Base-by-base conservation (phyloP, 1,140 invertebrate genomes). In the Nixonia krombeini region DNA sequence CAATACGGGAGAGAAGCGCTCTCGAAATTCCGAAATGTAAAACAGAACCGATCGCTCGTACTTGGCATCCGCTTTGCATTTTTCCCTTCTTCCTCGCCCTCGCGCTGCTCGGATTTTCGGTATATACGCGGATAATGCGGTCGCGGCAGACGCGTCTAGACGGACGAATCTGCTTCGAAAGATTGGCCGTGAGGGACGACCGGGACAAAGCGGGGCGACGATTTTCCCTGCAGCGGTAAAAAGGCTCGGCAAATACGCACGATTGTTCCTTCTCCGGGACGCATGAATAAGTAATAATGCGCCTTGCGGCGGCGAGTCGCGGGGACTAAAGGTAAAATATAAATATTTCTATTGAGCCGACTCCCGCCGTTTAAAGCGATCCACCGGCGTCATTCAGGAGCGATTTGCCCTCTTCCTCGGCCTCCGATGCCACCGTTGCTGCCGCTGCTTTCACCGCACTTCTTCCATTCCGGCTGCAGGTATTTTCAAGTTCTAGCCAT, bases 211-310 rank as follows among this genome's bases (percentile, higher is more conserved):
- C n/a, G 29, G 18, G 31, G 33, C 29, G 46, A 40, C 33, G 33
- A 58, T 26, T 41, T 12, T 2, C 25, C 15, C 21, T n/a, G 33
- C 56, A 55, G 61, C 62, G 61, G 70, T 78, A 70, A 75, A 80
- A 76, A 72, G 73, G 64, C 45, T 66, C 57, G 64, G 78, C 72
- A 79, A 82, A 81, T 79, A 75, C 72, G 53, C 44, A 42, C 56
- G 56, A 82, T 82, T 82, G 79, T 82, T 81, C 75, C 66, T 67
- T 78, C 74, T 73, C 80, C 78, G 73, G 78, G 73, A 66, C 69
- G 62, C 74, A 76, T 79, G 80, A 80, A 81, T 82, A 73, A 79
- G 71, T 80, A 79, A 82, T 78, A 79, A 79, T 66, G 37, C 33
- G 29, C 35, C 65, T 53, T 41, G 29, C 18, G 46, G 25, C n/a